These are phyloP conservation scores for Tauraco erythrolophus DNA, from an alignment of 2,113 vertebrate genomes.

Conservation along the genomic window DNA sequence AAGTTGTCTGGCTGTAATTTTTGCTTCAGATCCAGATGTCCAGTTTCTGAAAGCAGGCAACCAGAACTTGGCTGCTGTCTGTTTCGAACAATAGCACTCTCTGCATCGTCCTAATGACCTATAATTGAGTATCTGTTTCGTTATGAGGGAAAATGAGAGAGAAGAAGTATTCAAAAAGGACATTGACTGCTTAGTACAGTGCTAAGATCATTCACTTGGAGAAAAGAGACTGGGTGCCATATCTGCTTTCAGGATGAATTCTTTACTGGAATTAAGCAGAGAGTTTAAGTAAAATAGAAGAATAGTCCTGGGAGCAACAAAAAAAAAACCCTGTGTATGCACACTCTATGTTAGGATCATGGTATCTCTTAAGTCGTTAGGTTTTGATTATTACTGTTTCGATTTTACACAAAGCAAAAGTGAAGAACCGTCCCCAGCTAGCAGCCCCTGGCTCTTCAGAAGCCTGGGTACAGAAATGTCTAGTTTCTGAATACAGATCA, in stretches of 20 bases:
- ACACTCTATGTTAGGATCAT: not conserved
- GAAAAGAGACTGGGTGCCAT: not conserved
- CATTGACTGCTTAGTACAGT: not conserved
- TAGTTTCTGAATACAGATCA: not conserved
- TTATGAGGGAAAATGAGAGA: not conserved
- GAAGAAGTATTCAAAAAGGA: not conserved
- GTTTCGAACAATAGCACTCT: not conserved
- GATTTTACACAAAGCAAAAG: not conserved
- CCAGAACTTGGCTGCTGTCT: not conserved
- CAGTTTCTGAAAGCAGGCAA: not conserved
- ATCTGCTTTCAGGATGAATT: not conserved
- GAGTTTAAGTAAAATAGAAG: not conserved
- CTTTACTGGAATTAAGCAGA: not conserved
- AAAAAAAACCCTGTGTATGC: not conserved
- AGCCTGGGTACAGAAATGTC: not conserved
- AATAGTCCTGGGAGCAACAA: not conserved
- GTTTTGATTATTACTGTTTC: not conserved
- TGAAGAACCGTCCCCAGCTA: not conserved
- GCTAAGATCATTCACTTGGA: not conserved
- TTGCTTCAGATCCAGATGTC: not conserved
- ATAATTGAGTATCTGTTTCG: not conserved
- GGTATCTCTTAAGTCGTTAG: not conserved
- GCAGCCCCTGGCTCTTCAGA: not conserved
- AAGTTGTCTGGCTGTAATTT: not conserved
- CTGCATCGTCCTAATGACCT: not conserved